These are phyloP conservation scores for Copidosoma aretas DNA, from an alignment of 2,888 invertebrate genomes.

Conservation along the genomic window DNA sequence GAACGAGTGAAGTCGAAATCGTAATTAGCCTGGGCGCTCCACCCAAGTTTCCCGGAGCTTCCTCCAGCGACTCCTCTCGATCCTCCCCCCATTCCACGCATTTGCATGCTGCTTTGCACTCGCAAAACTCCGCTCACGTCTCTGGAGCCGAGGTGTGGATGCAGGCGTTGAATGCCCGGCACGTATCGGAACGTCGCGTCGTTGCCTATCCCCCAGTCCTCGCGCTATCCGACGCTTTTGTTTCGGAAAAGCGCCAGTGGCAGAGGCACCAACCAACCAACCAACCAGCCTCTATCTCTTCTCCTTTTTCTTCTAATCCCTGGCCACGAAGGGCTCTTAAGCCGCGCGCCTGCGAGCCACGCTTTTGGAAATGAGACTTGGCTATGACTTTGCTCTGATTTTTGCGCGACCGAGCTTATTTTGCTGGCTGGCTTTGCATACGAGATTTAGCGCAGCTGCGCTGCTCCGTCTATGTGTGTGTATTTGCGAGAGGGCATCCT, in stretches of 20 bases:
- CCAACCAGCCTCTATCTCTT: too few relatives aligned
- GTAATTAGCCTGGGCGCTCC: conserved; percentile 58
- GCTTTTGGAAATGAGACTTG: conserved; percentile 38
- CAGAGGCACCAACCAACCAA: background rate
- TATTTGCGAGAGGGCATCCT: conserved; percentile 1
- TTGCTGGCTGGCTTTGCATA: conserved; percentile 32
- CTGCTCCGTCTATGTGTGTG: background rate
- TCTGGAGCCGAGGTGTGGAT: conserved; percentile 51
- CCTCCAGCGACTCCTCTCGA: conserved; percentile 38
- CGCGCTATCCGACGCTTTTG: conserved; percentile 12
- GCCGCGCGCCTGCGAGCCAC: conserved; percentile 12
- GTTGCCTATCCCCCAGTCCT: conserved; percentile 42
- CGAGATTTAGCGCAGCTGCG: conserved; percentile 26
- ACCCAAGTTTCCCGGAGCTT: conserved; percentile 53
- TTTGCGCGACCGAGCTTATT: conserved; percentile 28
- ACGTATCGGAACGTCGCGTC: conserved; percentile 57
- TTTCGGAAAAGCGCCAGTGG: conserved; percentile 4
- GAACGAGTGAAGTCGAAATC: conserved; percentile 59
- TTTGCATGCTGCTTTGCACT: conserved; percentile 50
- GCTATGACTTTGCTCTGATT: conserved; percentile 39
- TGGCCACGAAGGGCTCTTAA: conserved; percentile 29
- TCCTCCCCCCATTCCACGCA: conserved; percentile 41
- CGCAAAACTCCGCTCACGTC: background rate
- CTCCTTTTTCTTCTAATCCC: conserved; percentile 32
- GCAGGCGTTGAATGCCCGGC: conserved; percentile 43